Base-by-base conservation (phyloP, 1,140 invertebrate species). In the Nomia melanderi region DNA sequence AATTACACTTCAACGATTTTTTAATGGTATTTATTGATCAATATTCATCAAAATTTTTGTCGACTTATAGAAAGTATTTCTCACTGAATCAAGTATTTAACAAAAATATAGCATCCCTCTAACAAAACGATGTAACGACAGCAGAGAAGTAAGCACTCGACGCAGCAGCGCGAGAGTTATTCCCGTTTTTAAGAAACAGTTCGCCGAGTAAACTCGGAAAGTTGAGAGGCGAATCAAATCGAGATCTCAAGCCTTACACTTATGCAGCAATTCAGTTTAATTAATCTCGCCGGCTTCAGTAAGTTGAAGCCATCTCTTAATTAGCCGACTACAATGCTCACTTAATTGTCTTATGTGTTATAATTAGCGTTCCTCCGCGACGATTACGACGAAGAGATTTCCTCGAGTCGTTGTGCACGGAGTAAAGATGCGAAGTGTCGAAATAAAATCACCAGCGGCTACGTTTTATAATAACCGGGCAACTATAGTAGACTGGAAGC, bases 311-410 rank as follows among this genome's bases (percentile, higher is more conserved):
- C 86, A 87, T 91, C 86, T 88, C 89, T 91, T 89, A 91, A 92
- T 91, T 91, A 90, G 86, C 79, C 72, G 77, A 86, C 83, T 85
- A 89, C 88, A 89, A 89, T 90, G 83, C 85, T 85, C 65, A 77
- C 83, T 88, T 88, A 89, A 91, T 90, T 86, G 87, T 82, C 84
- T 91, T 88, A 90, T 86, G 88, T 87, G 88, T 89, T 85, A 86
- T 87, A 90, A 91, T 91, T 91, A 91, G 82, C 84, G 78, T 87
- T 66, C 41, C 67, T 65, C 44, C 60, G 76, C 33, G 27, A 67
- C 65, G 29, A 84, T 85, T 81, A 78, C 62, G 47, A 17, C 59
- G 53, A 72, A 66, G 59, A 65, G 77, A 81, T 81, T 77, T 62
- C 39, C 56, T 56, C 1, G 67, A 70, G 54, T 59, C 31, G n/a